Base-by-base conservation (phyloP, 2,797 vertebrate genomes). In the Nothura maculosa region DNA sequence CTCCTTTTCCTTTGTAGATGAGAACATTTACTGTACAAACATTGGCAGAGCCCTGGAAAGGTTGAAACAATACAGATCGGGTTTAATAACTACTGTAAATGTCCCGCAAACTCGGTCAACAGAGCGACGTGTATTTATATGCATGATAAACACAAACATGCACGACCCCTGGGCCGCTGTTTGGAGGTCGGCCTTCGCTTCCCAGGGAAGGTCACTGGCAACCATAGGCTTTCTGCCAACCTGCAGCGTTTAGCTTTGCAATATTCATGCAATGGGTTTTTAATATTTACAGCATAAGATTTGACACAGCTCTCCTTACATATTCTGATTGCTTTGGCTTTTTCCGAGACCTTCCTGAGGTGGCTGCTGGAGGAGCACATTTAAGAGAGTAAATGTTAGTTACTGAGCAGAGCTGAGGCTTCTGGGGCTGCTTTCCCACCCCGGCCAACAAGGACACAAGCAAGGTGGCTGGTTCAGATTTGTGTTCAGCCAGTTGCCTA, bases 41-140 rank as follows among this genome's bases (percentile, higher is more conserved):
- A 91, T 32, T 91, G 60, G 61, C 82, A 50, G 90, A 79, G 68
- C 85, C 84, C 77, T 79, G 74, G 72, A 94, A 95, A 96, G 96
- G 92, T 95, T 95, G 94, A 96, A 96, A 95, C 82, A 91, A 95
- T 94, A 93, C 85, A 95, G 91, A 80, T 92, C 18, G 13, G 79
- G 82, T 95, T 95, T 96, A 96, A 96, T 95, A 96, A 95, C 80
- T 94, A 92, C 93, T 89, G 96, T 94, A 96, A 95, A 96, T 95
- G 96, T 96, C 94, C 95, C 6, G 0, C 91, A 82, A 94, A 95
- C 77, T 95, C 81, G 89, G 94, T 96, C 94, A 94, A 95, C 95
- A 96, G 85, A 94, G 6, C 27, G 0, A 70, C 8, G 3, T 70
- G 57, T 84, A 72, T 96, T 96, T 89, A 61, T 95, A 94, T 62